phyloP scores from a whole-genome alignment of 2,888 invertebrate genomes.

The Ptychoptera albimana region DNA sequence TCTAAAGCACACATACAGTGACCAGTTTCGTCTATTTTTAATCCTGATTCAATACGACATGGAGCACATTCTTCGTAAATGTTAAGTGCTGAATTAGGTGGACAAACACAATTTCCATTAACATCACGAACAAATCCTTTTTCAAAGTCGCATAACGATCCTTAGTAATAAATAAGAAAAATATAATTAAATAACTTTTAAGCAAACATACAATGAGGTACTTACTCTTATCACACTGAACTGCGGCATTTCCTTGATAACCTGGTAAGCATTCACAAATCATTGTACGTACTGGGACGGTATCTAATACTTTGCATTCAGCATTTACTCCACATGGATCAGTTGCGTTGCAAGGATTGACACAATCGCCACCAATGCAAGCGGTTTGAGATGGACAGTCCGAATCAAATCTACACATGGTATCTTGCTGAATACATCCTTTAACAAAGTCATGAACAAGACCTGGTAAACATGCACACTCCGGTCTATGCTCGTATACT shows the following conservation, averaged over 20 bases:
- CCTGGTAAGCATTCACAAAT: conserved; percentile 76
- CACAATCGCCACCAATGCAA: conserved; percentile 66
- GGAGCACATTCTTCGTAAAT: conserved; percentile 61
- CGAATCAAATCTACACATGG: conserved; percentile 56
- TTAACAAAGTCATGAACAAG: conserved; percentile 44
- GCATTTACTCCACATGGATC: conserved; percentile 71
- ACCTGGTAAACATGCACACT: conserved; percentile 70
- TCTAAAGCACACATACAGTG: conserved; percentile 70
- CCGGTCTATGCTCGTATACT: conserved; percentile 56
- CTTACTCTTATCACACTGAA: conserved; percentile 67
- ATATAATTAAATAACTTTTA: background rate
- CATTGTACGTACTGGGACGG: conserved; percentile 73
- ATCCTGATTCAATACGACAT: conserved; percentile 54
- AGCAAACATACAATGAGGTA: conserved; percentile 13
- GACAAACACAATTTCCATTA: conserved; percentile 55
- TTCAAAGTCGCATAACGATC: conserved; percentile 44
- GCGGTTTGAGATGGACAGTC: conserved; percentile 74
- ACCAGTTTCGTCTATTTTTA: conserved; percentile 57
- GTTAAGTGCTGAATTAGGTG: conserved; percentile 59
- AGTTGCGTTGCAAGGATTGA: conserved; percentile 65
- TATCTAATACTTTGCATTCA: conserved; percentile 61
- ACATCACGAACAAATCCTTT: conserved; percentile 48
- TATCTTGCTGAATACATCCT: conserved; percentile 43
- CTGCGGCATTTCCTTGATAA: conserved; percentile 73
- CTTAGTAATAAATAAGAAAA: conserved; percentile 20